phyloP scores from a whole-genome alignment of 2,113 vertebrate species.

The Vidua chalybeata region DNA sequence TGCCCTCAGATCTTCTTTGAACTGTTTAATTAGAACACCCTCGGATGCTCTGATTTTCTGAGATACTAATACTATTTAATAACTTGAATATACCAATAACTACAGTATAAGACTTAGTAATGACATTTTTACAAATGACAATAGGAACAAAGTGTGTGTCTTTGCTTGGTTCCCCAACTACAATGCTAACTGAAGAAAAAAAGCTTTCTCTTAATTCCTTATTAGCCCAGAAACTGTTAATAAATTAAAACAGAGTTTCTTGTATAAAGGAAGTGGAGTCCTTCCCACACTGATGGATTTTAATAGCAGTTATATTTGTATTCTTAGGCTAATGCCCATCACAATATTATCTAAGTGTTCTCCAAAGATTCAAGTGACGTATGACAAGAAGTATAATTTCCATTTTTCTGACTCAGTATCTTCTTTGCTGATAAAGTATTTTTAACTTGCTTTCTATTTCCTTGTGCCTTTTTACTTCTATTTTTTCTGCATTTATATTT shows the following conservation, averaged over 20 bases:
- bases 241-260: background rate
- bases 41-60: background rate
- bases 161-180: background rate
- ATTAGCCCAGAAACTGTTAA: background rate
- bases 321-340: background rate
- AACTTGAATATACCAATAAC: background rate
- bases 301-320: background rate
- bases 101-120: background rate
- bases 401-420: background rate
- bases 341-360: background rate
- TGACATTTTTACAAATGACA: background rate
- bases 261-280: background rate
- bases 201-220: background rate
- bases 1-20: background rate
- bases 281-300: background rate
- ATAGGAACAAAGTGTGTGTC: background rate
- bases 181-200: background rate
- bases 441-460: background rate
- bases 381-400: background rate
- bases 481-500: slow-evolving; percentile 19
- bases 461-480: background rate
- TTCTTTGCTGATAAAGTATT: background rate
- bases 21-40: background rate
- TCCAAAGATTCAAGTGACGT: background rate
- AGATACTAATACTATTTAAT: background rate